Evolutionary conservation across 2,888 invertebrate species (phyloP).

Genomic region (Endomychus coccineus): DNA sequence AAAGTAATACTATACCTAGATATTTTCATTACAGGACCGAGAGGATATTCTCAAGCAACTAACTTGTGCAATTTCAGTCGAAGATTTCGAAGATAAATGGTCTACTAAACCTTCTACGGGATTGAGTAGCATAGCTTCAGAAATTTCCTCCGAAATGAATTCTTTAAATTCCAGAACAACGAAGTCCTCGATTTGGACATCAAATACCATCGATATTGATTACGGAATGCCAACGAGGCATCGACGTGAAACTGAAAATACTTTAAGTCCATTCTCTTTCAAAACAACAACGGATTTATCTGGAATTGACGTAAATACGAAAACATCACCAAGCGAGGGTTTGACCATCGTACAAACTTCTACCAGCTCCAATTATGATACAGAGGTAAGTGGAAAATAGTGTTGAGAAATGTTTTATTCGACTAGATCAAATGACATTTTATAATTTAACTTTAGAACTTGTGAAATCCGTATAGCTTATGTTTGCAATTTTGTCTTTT

Average conservation of each 20-base stretch:
- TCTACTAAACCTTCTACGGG: conserved; percentile 17
- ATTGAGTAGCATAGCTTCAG: conserved; percentile 17
- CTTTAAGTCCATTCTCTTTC: conserved; percentile 29
- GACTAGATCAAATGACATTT: too few species aligned
- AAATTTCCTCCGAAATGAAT: conserved; percentile 18
- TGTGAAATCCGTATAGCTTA: too few species aligned
- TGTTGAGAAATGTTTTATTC: too few species aligned
- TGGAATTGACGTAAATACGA: neutral
- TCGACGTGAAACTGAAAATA: conserved; percentile 42
- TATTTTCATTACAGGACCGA: conserved; percentile 51
- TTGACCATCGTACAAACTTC: conserved; percentile 7
- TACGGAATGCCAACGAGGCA: conserved; percentile 41
- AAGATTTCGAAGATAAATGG: conserved; percentile 35
- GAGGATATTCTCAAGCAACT: conserved; percentile 54
- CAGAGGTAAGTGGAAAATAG: too few species aligned
- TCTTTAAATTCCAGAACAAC: conserved; percentile 23
- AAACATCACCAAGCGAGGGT: conserved; percentile 22
- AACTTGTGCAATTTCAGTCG: conserved; percentile 51
- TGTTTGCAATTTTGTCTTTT: too few species aligned
- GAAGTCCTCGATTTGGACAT: conserved; percentile 41
- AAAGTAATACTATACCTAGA: too few species aligned
- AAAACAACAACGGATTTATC: conserved; percentile 9
- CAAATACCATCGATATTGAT: conserved; percentile 40
- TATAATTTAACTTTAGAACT: too few species aligned
- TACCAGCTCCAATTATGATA: neutral